Conservation (phyloP, 1,140 invertebrate genomes). For the Phortica variegata region DNA sequence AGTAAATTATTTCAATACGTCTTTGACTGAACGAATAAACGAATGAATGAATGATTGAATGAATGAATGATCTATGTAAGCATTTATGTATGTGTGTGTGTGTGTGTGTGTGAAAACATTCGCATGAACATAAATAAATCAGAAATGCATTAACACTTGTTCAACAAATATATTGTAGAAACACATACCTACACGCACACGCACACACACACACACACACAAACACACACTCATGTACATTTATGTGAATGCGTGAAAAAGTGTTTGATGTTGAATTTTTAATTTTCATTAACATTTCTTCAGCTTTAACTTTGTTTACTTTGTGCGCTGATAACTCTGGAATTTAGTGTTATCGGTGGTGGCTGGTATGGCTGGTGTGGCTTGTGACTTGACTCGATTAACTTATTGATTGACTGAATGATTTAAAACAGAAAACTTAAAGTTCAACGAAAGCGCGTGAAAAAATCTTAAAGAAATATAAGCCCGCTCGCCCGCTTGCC, state of each 20-base stretch:
- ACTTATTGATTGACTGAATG: too few relatives aligned
- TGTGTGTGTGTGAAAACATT: neutral
- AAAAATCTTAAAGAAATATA: too few relatives aligned
- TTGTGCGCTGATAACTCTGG: constrained; percentile 12
- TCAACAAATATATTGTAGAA: constrained; percentile 9
- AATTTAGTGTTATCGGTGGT: neutral
- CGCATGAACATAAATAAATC: constrained; percentile 47
- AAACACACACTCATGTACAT: constrained; percentile 5
- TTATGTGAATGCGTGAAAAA: constrained; percentile 15
- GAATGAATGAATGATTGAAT: constrained; percentile 1
- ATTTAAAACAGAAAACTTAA: too few relatives aligned
- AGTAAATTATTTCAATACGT: constrained; percentile 27
- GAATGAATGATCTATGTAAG: neutral
- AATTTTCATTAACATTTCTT: constrained; percentile 48
- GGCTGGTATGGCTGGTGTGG: too few relatives aligned
- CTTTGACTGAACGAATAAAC: constrained; percentile 9
- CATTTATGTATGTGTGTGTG: constrained; percentile 4
- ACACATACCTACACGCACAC: neutral
- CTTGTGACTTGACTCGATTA: constrained; percentile 9
- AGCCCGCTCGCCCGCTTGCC: too few relatives aligned
- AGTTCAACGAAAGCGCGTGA: too few relatives aligned
- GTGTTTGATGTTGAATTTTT: constrained; percentile 52
- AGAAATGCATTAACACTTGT: constrained; percentile 52
- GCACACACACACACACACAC: neutral
- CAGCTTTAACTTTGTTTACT: constrained; percentile 30